Evolutionary conservation across 2,888 invertebrate species (phyloP), one percentile per base, ranked within the genome.

Genomic region (Lasioglossum calceatum): DNA sequence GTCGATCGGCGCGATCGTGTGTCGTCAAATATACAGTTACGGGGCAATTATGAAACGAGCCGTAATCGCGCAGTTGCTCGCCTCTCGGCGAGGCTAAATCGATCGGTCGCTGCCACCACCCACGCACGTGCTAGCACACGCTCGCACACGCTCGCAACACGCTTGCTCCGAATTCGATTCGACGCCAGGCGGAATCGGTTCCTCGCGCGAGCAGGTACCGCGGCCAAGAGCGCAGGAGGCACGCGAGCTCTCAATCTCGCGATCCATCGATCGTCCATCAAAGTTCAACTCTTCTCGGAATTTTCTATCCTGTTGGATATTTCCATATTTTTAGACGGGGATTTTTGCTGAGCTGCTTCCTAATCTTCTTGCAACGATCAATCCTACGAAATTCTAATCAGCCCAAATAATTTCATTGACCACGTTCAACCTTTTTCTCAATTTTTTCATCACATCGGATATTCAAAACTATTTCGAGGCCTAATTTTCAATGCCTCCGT

Each of bases 151-250:
- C 50, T 79, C 14, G 19, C 42, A 74, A 72, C 64, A 19, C 32
- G 23, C 39, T 36, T 23, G n/a, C 76, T n/a, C 70, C 75, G 58
- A 50, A 44, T 76, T 85, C 54, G 75, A 67, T 85, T 44, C 71
- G 64, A 61, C 77, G 87, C 67, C 71, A 64, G 16, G 39, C 23
- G 42, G 32, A 64, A 64, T 81, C 73, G 74, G 64, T 50, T 39
- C 50, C 72, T 72, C 72, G 27, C 70, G 83, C 77, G 58, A 75
- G 39, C 42, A 50, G 80, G 75, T 83, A 88, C 77, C 64, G 64
- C 16, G 64, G 64, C 64, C 64, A 64, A 64, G 27, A 32, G 27
- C 64, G 12, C 64, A 16, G 27, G 2, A 64, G 16, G 32, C 64
- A 64, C 64, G 64, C 64, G 27, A 61, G 4, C 27, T 32, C 5